phyloP scores from a whole-genome alignment of 2,888 invertebrate genomes.

The Cordilura impudica region DNA sequence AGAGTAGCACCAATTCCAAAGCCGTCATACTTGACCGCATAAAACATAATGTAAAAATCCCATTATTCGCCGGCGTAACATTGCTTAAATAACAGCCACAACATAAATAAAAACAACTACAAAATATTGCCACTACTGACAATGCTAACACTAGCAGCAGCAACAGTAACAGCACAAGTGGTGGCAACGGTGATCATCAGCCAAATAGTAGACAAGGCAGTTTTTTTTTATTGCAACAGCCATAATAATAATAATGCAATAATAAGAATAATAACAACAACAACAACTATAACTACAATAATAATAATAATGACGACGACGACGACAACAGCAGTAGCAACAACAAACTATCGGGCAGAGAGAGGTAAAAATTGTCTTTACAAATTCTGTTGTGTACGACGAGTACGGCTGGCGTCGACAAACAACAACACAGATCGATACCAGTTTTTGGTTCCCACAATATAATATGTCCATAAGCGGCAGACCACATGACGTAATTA shows the following conservation, averaged over 20 bases:
- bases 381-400: constrained; percentile 47
- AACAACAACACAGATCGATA: constrained; percentile 70
- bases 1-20: constrained; percentile 59
- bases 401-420: constrained; percentile 60
- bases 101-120: constrained; percentile 55
- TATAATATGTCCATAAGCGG: constrained; percentile 74
- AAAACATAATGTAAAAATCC: constrained; percentile 71
- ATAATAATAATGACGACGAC: constrained; percentile 68
- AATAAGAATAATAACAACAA: constrained; percentile 57
- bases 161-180: constrained; percentile 32
- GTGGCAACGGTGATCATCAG: constrained; percentile 56
- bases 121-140: constrained; percentile 25
- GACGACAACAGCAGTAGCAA: constrained; percentile 66
- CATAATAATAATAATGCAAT: constrained; percentile 62
- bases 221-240: constrained; percentile 60
- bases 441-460: constrained; percentile 77
- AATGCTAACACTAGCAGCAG: constrained; percentile 32
- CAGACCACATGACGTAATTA: constrained; percentile 77
- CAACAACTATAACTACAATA: constrained; percentile 64
- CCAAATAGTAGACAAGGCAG: constrained; percentile 62
- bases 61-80: constrained; percentile 64
- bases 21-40: constrained; percentile 69
- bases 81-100: constrained; percentile 65
- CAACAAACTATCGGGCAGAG: neutral
- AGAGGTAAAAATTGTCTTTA: constrained; percentile 34